Conservation (phyloP, 2,888 invertebrate genomes). For the Sphaeridia pumilis region DNA sequence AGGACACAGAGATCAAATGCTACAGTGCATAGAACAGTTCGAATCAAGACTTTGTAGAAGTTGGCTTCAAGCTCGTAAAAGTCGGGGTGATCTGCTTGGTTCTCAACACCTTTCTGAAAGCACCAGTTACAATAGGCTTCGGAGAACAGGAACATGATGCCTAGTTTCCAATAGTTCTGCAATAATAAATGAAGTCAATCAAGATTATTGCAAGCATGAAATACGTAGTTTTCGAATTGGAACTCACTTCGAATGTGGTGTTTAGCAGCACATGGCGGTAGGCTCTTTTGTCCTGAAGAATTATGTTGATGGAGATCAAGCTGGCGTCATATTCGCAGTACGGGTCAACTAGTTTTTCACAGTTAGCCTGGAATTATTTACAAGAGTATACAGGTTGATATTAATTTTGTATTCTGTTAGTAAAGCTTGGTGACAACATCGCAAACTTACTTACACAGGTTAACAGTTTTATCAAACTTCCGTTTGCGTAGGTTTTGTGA, state of each 20-base stretch:
- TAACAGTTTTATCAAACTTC: constrained; percentile 30
- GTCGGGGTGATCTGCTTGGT: constrained; percentile 15
- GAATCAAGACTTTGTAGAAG: constrained; percentile 30
- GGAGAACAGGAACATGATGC: constrained; percentile 60
- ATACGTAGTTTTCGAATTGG: not conserved
- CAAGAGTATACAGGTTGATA: not conserved
- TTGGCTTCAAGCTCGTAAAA: constrained; percentile 34
- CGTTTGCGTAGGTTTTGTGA: constrained; percentile 32
- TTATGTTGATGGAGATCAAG: constrained; percentile 70
- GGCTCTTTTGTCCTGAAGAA: constrained; percentile 66
- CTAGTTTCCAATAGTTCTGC: constrained; percentile 65
- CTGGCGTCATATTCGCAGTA: constrained; percentile 86
- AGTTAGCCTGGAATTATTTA: constrained; percentile 52
- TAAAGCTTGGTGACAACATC: not conserved
- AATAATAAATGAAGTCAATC: constrained; percentile 34
- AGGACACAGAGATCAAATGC: constrained; percentile 23
- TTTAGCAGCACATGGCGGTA: constrained; percentile 78
- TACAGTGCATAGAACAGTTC: constrained; percentile 20
- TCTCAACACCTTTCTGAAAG: constrained; percentile 31
- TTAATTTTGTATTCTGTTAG: not conserved
- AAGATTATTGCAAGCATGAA: no score
- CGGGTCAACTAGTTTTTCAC: constrained; percentile 67
- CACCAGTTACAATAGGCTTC: constrained; percentile 67
- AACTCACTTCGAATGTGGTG: constrained; percentile 61
- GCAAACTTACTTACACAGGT: constrained; percentile 24